Base-by-base conservation (phyloP, 2,113 vertebrate genomes). In the Dryoscopus gambensis region DNA sequence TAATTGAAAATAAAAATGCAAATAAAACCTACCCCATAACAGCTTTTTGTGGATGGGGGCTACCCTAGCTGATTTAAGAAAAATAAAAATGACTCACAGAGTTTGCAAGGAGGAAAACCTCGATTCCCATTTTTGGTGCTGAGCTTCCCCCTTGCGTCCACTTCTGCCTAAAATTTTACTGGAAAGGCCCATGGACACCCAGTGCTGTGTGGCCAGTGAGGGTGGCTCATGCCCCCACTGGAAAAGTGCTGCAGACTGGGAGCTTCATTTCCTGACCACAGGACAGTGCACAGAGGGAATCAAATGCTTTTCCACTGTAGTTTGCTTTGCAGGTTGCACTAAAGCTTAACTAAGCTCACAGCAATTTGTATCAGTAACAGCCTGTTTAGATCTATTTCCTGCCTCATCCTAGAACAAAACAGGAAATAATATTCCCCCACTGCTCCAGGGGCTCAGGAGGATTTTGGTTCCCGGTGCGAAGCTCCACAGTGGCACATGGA, bases 1-100 rank as follows among this genome's bases (percentile, higher is more conserved):
- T 98, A 98, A 98, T 98, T 98, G 98, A 98, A 98, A 98, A 98
- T 98, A 98, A 98, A 98, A 98, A 97, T 97, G 96, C 97, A 98
- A 98, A 98, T 98, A 98, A 98, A 98, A 98, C 87, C 92, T 92
- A 94, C 80, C 92, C 96, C 91, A 89, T 95, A 97, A 95, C 95
- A 96, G 94, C 95, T 97, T 97, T 95, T 77, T 85, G 65, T 63
- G 95, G 95, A 91, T 23, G 53, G 88, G 76, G 76, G 73, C 59
- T 91, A 78, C 91, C 64, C 89, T 50, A 53, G 79, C 73, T 83
- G 80, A 68, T 93, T 81, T 67, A 71, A 91, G 94, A 92, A 94
- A 96, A 96, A 90, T 85, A 95, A 95, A 91, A 95, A 91, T 77
- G 63, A 81, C 82, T 97, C 70, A 7, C 79, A 50, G 60, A 96